These are phyloP conservation scores for Ectropis crepuscularia DNA, from an alignment of 2,888 invertebrate species.

Conservation along the genomic window DNA sequence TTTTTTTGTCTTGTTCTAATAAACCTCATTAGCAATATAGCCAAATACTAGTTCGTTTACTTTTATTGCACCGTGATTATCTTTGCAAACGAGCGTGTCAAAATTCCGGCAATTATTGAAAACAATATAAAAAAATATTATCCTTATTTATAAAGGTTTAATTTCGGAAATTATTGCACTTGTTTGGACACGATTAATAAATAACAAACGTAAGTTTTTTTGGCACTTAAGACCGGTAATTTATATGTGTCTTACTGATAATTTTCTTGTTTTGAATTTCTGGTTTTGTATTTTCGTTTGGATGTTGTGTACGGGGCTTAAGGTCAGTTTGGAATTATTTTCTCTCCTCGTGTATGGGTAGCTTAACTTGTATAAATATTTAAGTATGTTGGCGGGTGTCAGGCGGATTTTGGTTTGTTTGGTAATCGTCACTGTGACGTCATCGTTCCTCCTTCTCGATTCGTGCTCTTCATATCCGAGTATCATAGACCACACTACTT, in stretches of 20 bases:
- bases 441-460: constrained; percentile 41
- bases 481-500: no score
- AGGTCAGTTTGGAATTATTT: constrained; percentile 42
- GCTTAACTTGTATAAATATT: constrained; percentile 62
- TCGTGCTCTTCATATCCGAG: no score
- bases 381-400: constrained; percentile 55
- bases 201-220: constrained; percentile 29
- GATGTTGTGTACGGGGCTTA: constrained; percentile 40
- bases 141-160: constrained; percentile 29
- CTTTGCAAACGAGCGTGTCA: constrained; percentile 11
- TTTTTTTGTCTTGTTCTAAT: no score
- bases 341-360: constrained; percentile 36
- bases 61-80: constrained; percentile 21
- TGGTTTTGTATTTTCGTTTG: constrained; percentile 25
- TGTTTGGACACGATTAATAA: constrained; percentile 30
- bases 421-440: constrained; percentile 57
- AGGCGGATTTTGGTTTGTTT: constrained; percentile 65
- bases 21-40: not conserved
- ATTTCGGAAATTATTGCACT: constrained; percentile 30
- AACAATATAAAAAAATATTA: constrained; percentile 15
- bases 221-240: constrained; percentile 26
- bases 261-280: constrained; percentile 33
- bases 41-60: constrained; percentile 11
- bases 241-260: constrained; percentile 29
- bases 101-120: constrained; percentile 19